A percentile compares a stretch with the other conserved stretches of the same genome.
These are phyloP conservation scores for Tachycineta bicolor DNA, from an alignment of 2,113 vertebrate species.

Conservation along the genomic window DNA sequence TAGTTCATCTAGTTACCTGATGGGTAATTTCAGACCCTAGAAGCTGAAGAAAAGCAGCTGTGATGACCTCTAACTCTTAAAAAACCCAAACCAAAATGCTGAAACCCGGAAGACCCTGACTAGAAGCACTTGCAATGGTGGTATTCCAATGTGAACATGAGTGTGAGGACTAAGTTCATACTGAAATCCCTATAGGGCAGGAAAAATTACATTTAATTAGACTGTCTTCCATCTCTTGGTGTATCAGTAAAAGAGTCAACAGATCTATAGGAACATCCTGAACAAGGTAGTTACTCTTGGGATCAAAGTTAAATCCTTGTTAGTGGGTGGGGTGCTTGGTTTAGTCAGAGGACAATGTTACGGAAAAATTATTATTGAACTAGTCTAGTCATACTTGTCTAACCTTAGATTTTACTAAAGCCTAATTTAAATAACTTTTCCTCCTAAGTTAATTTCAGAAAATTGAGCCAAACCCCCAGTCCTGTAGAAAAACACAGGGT, in stretches of 20 bases:
- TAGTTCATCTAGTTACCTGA: neutral
- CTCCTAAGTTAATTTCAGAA: neutral
- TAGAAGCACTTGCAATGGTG: neutral
- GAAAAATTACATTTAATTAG: neutral
- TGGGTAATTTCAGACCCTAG: neutral
- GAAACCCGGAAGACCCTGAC: neutral
- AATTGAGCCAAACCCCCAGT: neutral
- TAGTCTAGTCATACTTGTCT: neutral
- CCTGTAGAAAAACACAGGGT: neutral
- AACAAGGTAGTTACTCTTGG: neutral
- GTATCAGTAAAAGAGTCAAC: neutral
- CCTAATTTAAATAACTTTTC: neutral
- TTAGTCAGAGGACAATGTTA: neutral
- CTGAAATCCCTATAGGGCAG: neutral
- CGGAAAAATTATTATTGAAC: neutral
- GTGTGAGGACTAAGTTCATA: neutral
- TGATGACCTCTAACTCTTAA: neutral
- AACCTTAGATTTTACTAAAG: neutral
- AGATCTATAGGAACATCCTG: neutral
- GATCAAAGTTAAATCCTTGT: neutral
- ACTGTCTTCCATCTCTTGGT: neutral
- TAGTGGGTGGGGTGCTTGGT: rapidly evolving
- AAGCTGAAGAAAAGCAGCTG: neutral
- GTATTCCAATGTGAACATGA: neutral
- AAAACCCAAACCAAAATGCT: neutral